Conservation (phyloP, 2,113 vertebrate genomes). For the Anhinga rufa region DNA sequence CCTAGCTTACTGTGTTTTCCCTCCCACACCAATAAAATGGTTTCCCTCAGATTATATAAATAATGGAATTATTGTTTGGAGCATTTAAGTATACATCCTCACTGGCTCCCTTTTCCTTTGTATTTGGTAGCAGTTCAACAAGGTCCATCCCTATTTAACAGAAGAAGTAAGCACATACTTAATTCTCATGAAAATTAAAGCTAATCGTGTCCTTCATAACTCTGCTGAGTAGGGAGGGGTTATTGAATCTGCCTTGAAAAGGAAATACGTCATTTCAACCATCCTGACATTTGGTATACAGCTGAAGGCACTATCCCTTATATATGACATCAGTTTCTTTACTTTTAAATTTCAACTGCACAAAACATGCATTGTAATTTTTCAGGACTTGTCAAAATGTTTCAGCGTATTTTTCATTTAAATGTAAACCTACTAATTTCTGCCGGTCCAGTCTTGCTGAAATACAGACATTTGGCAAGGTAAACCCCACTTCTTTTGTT, state of each 20-base stretch:
- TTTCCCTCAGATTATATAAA: constrained; percentile 2
- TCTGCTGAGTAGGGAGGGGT: neutral
- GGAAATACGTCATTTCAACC: neutral
- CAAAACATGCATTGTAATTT: neutral
- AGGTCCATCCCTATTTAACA: neutral
- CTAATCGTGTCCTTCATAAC: neutral
- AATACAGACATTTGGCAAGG: neutral
- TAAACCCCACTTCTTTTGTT: neutral
- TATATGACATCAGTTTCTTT: neutral
- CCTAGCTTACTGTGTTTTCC: constrained; percentile 18
- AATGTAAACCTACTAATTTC: neutral
- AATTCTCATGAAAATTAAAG: neutral
- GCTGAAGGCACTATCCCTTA: neutral
- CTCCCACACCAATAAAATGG: neutral
- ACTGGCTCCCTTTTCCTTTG: constrained; percentile 33
- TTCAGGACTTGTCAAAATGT: constrained; percentile 20
- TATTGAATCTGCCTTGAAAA: neutral
- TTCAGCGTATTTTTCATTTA: neutral
- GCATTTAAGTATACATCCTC: constrained; percentile 1
- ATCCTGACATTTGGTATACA: neutral
- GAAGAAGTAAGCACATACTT: neutral
- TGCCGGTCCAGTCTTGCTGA: neutral
- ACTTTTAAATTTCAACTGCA: neutral
- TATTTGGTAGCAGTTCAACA: neutral
- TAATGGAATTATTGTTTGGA: constrained; percentile 1